phyloP scores from a whole-genome alignment of 1,140 invertebrate species.

The Aphaenogaster rudis region DNA sequence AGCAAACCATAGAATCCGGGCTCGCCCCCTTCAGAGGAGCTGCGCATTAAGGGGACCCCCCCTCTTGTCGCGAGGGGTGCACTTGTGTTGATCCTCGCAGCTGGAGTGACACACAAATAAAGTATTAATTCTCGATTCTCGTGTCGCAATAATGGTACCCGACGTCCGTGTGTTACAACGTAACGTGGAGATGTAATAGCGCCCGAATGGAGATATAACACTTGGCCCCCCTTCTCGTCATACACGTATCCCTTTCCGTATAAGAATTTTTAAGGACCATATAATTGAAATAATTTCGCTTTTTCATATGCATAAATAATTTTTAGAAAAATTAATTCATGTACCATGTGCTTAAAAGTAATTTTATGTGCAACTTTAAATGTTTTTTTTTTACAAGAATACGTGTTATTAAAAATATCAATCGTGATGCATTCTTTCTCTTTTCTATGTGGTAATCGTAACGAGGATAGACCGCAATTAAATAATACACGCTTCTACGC shows the following conservation, averaged over 20 bases:
- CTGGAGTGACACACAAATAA: conserved; percentile 85
- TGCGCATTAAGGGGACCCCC: conserved; percentile 74
- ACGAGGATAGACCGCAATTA: neutral
- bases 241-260: neutral
- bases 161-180: conserved; percentile 51
- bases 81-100: conserved; percentile 86
- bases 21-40: conserved; percentile 55
- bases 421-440: neutral
- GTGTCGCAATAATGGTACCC: conserved; percentile 62
- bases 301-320: neutral
- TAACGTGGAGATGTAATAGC: conserved; percentile 41
- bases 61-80: conserved; percentile 75
- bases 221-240: neutral
- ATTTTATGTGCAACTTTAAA: neutral
- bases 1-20: conserved; percentile 81
- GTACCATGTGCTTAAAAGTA: neutral
- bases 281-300: conserved; percentile 4
- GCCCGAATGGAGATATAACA: conserved; percentile 43
- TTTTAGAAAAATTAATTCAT: conserved; percentile 1
- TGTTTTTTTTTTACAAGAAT: neutral
- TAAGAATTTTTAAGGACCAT: neutral
- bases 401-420: neutral
- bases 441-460: neutral
- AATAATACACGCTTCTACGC: neutral
- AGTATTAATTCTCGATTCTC: conserved; percentile 84